Conservation (phyloP, 2,888 invertebrate genomes). For the Esperia sulphurella region DNA sequence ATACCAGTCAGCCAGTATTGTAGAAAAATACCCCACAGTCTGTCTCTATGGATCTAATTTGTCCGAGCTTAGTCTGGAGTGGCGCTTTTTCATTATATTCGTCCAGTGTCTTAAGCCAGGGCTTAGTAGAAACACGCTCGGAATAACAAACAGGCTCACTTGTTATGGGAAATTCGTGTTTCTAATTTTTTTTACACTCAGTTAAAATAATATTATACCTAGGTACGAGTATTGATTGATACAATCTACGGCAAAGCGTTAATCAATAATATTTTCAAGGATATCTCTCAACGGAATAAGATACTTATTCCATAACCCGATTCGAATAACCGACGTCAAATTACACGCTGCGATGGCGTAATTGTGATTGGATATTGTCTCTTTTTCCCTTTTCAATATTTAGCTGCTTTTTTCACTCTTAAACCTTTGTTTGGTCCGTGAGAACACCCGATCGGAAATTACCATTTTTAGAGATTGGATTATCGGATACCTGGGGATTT, state of each 20-base stretch:
- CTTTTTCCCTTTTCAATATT: slow-evolving; percentile 48
- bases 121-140: slow-evolving; percentile 35
- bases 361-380: slow-evolving; percentile 72
- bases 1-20: neutral
- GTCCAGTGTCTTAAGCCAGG: slow-evolving; percentile 59
- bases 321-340: slow-evolving; percentile 20
- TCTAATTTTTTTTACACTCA: neutral
- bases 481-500: slow-evolving; percentile 49
- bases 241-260: neutral
- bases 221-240: too few relatives aligned
- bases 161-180: slow-evolving; percentile 19
- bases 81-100: slow-evolving; percentile 66
- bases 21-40: neutral
- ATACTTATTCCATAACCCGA: slow-evolving; percentile 34
- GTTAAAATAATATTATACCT: neutral
- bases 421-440: slow-evolving; percentile 69
- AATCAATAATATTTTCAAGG: slow-evolving; percentile 16
- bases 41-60: slow-evolving; percentile 56
- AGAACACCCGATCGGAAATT: slow-evolving; percentile 67
- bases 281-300: slow-evolving; percentile 21
- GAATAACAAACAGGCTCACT: slow-evolving; percentile 42
- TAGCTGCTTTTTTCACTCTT: slow-evolving; percentile 54
- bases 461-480: slow-evolving; percentile 77
- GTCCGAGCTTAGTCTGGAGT: slow-evolving; percentile 48
- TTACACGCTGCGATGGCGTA: slow-evolving; percentile 33